Evolutionary conservation across 2,113 vertebrate species (phyloP).

Genomic region (Cranoglanis bouderius): DNA sequence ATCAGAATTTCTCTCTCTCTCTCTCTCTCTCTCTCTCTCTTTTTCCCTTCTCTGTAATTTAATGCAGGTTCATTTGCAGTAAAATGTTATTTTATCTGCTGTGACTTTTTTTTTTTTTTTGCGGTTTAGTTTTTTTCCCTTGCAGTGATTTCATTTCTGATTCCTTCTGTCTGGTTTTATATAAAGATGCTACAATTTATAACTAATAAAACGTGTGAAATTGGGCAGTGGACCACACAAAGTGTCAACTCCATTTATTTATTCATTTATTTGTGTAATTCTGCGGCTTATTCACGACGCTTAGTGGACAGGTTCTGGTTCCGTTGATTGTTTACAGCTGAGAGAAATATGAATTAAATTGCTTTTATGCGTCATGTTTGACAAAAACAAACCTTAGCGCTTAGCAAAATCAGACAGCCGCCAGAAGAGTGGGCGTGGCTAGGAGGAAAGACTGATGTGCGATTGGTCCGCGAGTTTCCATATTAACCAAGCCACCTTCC

Average conservation of each 20-base stretch:
- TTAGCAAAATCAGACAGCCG: neutral
- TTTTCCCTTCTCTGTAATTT: neutral
- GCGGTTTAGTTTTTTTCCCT: constrained; percentile 57
- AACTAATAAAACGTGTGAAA: constrained; percentile 78
- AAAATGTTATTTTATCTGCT: constrained; percentile 33
- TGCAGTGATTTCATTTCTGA: constrained; percentile 72
- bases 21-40: too few relatives aligned
- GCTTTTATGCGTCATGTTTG: neutral
- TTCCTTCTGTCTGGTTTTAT: constrained; percentile 65
- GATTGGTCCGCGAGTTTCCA: neutral
- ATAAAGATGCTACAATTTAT: constrained; percentile 79
- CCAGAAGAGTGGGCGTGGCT: neutral
- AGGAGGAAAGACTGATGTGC: neutral
- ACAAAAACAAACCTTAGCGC: neutral
- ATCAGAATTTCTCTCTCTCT: neutral
- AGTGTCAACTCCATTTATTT: neutral
- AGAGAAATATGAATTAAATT: neutral
- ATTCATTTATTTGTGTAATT: neutral
- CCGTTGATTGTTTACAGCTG: neutral
- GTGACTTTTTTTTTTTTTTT: constrained; percentile 59
- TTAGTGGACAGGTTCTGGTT: neutral
- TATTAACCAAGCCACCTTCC: neutral
- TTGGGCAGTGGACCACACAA: constrained; percentile 59
- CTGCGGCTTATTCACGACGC: neutral
- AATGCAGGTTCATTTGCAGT: constrained; percentile 30